Evolutionary conservation across 2,113 vertebrate species (phyloP), one percentile per base, ranked within the genome.

Genomic region (Haliaeetus leucogaster): DNA sequence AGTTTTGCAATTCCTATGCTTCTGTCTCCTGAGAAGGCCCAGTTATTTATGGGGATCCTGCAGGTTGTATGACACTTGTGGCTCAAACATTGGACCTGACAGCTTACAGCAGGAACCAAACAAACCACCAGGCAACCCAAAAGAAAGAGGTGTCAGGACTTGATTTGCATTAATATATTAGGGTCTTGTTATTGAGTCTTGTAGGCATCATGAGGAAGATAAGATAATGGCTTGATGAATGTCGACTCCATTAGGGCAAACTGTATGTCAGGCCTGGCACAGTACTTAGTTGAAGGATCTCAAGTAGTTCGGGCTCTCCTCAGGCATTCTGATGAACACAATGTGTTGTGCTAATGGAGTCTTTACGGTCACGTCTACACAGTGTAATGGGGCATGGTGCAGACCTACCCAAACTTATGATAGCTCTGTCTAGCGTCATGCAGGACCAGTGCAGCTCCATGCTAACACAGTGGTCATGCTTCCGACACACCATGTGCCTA

Each of bases 381-480:
- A 34, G 53, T 4, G 45, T 48, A 29, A 23, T 2, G 23, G 42
- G 52, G 17, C 25, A 9, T 8, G 23, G 18, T 45, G 34, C 61
- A 58, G 55, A 58, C 61, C 53, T 52, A 6, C 55, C 55, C 55
- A 36, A 20, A 66, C 59, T 38, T 3, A 0, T 47, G 32, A 4
- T 3, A 36, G 52, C 30, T 82, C 65, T n/a, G 18, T 7, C 58
- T 50, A 10, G 10, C 29, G 6, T 16, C 58, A 13, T 16, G 43
- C 63, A 73, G 77, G 29, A 38, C 29, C 66, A 20, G 22, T 47
- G 74, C 76, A 47, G 45, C 48, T 34, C 77, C 81, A 3, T 13
- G n/a, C 10, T 32, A 19, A 13, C 12, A 0, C 0, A 16, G 21
- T 0, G 10, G 32, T 55, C 21, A 1, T 15, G 34, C 32, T 50